These are phyloP conservation scores for Neria commutata DNA, from an alignment of 2,888 invertebrate genomes.

Conservation along the genomic window DNA sequence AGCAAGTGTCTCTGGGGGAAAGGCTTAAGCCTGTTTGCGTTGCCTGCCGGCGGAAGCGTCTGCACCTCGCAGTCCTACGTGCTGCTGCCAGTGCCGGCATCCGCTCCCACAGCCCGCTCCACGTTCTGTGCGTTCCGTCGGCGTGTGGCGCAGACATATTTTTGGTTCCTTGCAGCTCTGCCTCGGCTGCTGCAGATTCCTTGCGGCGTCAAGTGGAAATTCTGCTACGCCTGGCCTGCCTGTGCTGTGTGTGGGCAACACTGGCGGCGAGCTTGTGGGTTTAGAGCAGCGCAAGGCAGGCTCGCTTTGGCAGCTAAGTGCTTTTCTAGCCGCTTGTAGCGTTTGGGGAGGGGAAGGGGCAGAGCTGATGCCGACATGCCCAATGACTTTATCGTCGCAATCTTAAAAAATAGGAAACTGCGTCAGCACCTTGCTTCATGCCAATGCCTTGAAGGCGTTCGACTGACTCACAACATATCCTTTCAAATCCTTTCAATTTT, in stretches of 20 bases:
- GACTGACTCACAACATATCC: no score
- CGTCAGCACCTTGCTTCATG: no score
- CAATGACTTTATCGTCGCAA: no score
- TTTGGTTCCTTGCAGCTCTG: slow-evolving; percentile 13
- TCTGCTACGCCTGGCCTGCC: not conserved
- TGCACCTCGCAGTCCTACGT: not conserved
- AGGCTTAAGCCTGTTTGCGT: slow-evolving; percentile 47
- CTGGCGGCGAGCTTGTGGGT: slow-evolving; percentile 4
- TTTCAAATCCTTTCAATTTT: not conserved
- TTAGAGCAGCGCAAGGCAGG: not conserved
- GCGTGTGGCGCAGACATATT: slow-evolving; percentile 6
- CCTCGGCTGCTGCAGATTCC: slow-evolving; percentile 10
- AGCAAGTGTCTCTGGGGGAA: slow-evolving; percentile 21
- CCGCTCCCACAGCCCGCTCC: not conserved
- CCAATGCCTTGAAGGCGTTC: no score
- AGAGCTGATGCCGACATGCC: no score
- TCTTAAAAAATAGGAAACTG: no score
- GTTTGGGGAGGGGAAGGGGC: no score
- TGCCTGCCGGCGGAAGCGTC: slow-evolving; percentile 9
- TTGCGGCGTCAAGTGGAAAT: slow-evolving; percentile 18
- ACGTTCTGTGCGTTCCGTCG: not conserved
- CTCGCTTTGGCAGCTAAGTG: not conserved
- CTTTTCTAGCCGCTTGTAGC: not conserved
- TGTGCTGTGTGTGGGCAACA: slow-evolving; percentile 8
- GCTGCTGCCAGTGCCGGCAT: no score